These are phyloP conservation scores for Teinopalpus imperialis DNA, from an alignment of 2,888 invertebrate genomes.

Conservation along the genomic window DNA sequence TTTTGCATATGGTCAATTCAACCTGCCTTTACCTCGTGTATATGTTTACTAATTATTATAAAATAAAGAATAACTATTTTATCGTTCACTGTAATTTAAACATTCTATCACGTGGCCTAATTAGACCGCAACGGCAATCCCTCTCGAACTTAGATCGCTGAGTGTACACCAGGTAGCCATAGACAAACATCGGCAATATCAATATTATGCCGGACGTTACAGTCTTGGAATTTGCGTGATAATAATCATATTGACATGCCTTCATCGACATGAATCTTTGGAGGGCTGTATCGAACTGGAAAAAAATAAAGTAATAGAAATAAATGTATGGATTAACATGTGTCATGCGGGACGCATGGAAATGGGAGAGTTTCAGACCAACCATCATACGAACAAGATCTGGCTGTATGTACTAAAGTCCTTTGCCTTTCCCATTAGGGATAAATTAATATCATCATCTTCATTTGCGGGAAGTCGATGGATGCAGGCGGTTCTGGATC, in stretches of 20 bases:
- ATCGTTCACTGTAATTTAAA: conserved; percentile 77
- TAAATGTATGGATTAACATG: not conserved
- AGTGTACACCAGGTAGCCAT: conserved; percentile 72
- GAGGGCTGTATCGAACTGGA: conserved; percentile 89
- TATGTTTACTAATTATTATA: too few species aligned
- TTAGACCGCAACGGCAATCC: conserved; percentile 83
- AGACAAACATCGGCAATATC: conserved; percentile 76
- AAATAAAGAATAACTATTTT: too few species aligned
- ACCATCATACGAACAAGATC: too few species aligned
- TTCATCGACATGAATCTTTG: conserved; percentile 87
- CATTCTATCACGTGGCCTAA: conserved; percentile 86
- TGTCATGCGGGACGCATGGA: too few species aligned
- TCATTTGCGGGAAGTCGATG: too few species aligned
- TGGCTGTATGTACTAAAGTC: too few species aligned
- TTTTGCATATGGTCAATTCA: too few species aligned
- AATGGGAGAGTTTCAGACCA: too few species aligned
- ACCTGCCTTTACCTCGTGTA: too few species aligned
- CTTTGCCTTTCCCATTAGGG: too few species aligned
- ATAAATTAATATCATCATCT: too few species aligned
- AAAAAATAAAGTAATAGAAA: conserved; percentile 28
- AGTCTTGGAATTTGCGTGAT: conserved; percentile 82
- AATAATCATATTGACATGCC: conserved; percentile 81
- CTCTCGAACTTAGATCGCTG: conserved; percentile 75
- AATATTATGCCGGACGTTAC: conserved; percentile 62
- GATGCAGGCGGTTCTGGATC: too few species aligned